A percentile compares a stretch with the other conserved stretches of the same genome.
These are phyloP conservation scores for Dendrolimus pini DNA, from an alignment of 2,888 invertebrate species.

Conservation along the genomic window DNA sequence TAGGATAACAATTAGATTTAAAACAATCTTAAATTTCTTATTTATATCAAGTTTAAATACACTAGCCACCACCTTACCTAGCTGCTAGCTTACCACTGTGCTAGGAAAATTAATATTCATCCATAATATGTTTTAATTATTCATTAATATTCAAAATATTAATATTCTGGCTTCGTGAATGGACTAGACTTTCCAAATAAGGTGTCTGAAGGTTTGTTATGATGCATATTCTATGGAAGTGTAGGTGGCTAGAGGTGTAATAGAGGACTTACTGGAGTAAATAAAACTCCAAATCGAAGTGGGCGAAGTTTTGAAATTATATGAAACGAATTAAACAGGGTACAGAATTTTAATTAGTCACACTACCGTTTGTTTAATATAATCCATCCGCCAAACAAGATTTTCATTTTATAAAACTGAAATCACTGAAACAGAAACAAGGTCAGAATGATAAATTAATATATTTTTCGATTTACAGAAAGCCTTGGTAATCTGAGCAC, in stretches of 20 bases:
- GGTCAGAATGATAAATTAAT: background rate
- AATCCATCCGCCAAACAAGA: no score
- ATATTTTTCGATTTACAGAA: background rate
- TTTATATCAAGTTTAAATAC: no score
- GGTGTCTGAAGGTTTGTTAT: constrained; percentile 35
- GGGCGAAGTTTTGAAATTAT: background rate
- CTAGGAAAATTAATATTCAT: no score
- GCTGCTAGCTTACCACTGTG: no score
- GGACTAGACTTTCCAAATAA: constrained; percentile 29
- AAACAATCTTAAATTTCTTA: no score
- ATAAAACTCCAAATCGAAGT: background rate
- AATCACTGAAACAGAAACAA: background rate
- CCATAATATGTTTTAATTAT: constrained; percentile 5
- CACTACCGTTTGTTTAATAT: no score
- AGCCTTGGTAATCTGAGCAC: constrained; percentile 11
- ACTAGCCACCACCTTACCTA: no score
- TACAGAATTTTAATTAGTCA: no score
- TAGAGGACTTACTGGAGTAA: no score
- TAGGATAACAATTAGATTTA: no score
- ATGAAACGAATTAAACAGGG: no score
- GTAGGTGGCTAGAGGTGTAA: constrained; percentile 32
- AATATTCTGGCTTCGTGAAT: constrained; percentile 27
- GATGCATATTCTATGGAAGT: constrained; percentile 45
- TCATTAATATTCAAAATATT: constrained; percentile 29
- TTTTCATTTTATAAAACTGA: background rate